These are phyloP conservation scores for Conus betulinus DNA, from an alignment of 1,140 invertebrate genomes.

Conservation along the genomic window DNA sequence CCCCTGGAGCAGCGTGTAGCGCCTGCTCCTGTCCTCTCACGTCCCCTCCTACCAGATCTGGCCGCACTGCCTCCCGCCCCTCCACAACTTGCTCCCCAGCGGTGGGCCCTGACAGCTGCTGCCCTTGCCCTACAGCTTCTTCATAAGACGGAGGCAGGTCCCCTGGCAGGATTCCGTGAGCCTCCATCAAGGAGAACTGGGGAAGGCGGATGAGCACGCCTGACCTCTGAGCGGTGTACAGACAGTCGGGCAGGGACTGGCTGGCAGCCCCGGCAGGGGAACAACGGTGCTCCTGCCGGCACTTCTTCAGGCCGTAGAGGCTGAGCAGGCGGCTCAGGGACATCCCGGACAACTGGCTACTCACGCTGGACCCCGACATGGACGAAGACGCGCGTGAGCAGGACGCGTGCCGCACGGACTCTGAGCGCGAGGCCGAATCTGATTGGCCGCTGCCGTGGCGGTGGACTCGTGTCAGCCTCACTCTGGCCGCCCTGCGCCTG, in stretches of 20 bases:
- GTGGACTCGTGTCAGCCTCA: not conserved
- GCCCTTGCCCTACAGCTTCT: not conserved
- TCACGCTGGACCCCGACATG: not conserved
- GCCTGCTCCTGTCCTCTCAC: not conserved
- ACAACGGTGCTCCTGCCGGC: not conserved
- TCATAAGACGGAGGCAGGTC: conserved; percentile 13
- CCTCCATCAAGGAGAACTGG: not conserved
- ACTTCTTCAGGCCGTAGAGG: not conserved
- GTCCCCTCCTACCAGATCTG: not conserved
- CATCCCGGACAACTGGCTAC: not conserved
- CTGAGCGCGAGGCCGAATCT: not conserved
- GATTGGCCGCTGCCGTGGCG: not conserved
- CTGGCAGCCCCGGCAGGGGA: not conserved
- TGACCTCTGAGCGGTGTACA: not conserved
- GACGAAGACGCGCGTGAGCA: not conserved
- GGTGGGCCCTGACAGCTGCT: too few species aligned
- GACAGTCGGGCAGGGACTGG: not conserved
- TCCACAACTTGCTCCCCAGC: not conserved
- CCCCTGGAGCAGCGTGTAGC: not conserved
- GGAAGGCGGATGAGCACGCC: not conserved
- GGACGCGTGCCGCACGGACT: too few species aligned
- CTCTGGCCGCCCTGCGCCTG: conserved; percentile 4
- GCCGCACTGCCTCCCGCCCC: not conserved
- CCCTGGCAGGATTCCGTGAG: not conserved
- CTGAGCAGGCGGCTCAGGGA: not conserved